These are phyloP conservation scores for Calephelis perditalis DNA, from an alignment of 2,888 invertebrate genomes.

Conservation along the genomic window DNA sequence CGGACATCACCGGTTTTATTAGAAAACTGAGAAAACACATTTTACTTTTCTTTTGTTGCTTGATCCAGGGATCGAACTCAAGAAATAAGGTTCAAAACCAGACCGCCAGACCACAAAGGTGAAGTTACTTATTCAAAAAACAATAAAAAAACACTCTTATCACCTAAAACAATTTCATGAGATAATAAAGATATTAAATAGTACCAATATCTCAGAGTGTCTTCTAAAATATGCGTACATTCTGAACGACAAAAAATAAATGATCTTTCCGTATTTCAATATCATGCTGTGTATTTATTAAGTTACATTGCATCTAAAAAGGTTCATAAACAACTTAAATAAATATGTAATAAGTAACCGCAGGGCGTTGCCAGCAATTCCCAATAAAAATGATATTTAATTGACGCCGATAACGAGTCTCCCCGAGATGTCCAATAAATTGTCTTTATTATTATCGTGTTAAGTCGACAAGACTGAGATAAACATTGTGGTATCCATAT, in stretches of 20 bases:
- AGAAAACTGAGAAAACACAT: no score
- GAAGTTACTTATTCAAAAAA: no score
- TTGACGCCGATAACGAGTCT: conserved; percentile 70
- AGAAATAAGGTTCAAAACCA: no score
- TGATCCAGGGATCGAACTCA: no score
- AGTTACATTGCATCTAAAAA: conserved; percentile 3
- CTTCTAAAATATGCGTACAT: no score
- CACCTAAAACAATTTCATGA: no score
- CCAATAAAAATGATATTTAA: conserved; percentile 76
- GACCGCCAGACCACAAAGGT: no score
- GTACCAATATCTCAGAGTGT: no score
- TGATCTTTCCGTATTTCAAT: neutral
- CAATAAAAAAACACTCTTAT: no score
- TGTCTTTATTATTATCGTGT: conserved; percentile 71
- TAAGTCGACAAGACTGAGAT: conserved; percentile 53
- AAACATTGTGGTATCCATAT: conserved; percentile 38
- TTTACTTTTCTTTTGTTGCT: no score
- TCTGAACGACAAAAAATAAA: neutral
- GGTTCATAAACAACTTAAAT: conserved; percentile 36
- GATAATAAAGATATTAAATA: no score
- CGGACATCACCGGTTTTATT: no score
- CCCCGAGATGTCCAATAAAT: conserved; percentile 70
- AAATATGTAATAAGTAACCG: conserved; percentile 49
- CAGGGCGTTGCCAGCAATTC: conserved; percentile 62
- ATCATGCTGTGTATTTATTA: conserved; percentile 1